These are phyloP conservation scores for Megaustenia siamemsis DNA, from an alignment of 2,888 invertebrate species.

Conservation along the genomic window DNA sequence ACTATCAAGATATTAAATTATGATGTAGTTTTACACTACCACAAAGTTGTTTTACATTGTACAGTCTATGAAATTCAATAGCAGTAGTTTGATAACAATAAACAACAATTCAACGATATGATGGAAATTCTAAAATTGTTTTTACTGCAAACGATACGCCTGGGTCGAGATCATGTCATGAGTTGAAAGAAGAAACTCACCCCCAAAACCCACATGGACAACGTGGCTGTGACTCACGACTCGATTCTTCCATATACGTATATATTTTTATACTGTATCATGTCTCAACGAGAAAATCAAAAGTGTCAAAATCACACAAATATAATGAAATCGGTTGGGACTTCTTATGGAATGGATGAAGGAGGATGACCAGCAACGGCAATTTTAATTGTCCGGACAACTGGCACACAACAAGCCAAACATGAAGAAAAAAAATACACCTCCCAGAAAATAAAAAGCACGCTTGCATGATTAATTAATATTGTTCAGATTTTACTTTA, in stretches of 20 bases:
- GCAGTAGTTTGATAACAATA: too few species aligned
- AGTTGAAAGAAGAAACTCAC: conserved; percentile 61
- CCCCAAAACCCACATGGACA: conserved; percentile 77
- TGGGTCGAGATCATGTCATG: conserved; percentile 5
- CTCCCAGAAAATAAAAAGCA: neutral
- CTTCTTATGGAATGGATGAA: conserved; percentile 41
- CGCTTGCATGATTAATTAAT: neutral
- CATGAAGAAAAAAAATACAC: neutral
- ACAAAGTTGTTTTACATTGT: too few species aligned
- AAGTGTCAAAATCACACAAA: conserved; percentile 19
- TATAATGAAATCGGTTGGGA: conserved; percentile 13
- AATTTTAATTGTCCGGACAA: conserved; percentile 36
- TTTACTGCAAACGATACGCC: neutral
- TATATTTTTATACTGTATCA: conserved; percentile 28
- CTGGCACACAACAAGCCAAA: conserved; percentile 17
- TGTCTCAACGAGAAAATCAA: conserved; percentile 19
- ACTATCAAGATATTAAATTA: too few species aligned
- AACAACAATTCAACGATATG: too few species aligned
- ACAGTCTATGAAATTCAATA: too few species aligned
- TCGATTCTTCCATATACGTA: conserved; percentile 73
- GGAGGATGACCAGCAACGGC: conserved; percentile 54
- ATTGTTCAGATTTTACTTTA: neutral
- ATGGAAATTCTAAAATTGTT: neutral
- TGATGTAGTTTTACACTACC: too few species aligned
- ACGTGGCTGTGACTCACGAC: conserved; percentile 71